Conservation (phyloP, 2,113 vertebrate genomes). For the Capreolus pygargus region DNA sequence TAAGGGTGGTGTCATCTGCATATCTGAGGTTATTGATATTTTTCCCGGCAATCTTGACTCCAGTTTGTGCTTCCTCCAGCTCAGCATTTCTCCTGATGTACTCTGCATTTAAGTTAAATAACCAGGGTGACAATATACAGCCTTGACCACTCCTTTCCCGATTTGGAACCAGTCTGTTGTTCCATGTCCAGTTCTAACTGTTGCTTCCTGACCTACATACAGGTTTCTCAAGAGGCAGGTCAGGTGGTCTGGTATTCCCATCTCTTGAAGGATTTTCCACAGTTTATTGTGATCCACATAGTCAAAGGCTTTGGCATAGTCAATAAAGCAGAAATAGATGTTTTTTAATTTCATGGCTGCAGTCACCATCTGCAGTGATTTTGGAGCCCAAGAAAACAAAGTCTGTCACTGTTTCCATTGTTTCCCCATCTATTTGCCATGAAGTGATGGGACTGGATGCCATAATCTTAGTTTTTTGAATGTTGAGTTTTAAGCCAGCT, state of each 20-base stretch:
- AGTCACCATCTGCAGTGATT: background rate
- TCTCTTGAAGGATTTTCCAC: background rate
- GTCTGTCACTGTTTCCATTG: background rate
- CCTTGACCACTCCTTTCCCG: accelerated
- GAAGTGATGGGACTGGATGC: background rate
- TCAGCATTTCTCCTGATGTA: background rate
- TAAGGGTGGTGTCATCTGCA: too few relatives aligned
- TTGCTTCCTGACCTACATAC: background rate
- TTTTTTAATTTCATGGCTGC: background rate
- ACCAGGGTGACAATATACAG: background rate
- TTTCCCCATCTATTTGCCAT: background rate
- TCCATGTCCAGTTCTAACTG: background rate
- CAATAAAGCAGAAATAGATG: background rate
- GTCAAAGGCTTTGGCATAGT: background rate
- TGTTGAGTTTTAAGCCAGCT: background rate
- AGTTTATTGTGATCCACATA: background rate
- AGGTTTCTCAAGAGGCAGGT: background rate
- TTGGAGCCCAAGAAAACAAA: background rate
- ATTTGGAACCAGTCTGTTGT: background rate
- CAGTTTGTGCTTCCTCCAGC: background rate
- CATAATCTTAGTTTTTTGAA: background rate
- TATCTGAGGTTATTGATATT: too few relatives aligned
- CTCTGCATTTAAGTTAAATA: background rate
- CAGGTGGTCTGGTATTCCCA: background rate
- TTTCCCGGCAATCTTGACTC: too few relatives aligned